Evolutionary conservation across 2,888 invertebrate species (phyloP), one percentile per base, ranked within the genome.

Genomic region (Eucriotettix oculatus): DNA sequence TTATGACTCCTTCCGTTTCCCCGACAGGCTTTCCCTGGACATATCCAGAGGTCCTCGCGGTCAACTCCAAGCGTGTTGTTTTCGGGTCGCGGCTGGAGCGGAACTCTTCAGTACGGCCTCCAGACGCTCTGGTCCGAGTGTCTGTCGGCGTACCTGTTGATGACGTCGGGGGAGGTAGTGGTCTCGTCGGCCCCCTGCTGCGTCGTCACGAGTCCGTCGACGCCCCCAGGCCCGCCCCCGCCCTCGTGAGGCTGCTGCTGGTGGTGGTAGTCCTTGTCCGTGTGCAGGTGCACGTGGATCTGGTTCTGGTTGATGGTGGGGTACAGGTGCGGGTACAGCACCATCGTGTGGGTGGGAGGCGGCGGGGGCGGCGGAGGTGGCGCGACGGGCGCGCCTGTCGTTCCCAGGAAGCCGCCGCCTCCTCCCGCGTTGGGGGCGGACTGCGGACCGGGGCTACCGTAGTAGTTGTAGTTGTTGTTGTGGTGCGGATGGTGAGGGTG

Each of bases 301-400:
- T 90, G 88, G 72, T 89, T 90, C 73, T 90, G 89, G 71, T 90
- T 90, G 59, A 90, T 88, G 40, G 89, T 89, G 53, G 89, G 88
- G 72, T 88, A 87, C 0, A 89, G 75, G 68, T 87, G 87, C 0
- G 89, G 89, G 68, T 81, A 83, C 0, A 89, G 79, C 17, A 90
- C 83, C 82, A 89, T 85, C 61, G 83, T 80, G 2, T 85, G 79
- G 1, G 80, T 75, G 0, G 84, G 78, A 66, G 79, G 80, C 56
- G 65, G 60, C 59, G 66, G 54, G 61, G 65, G 1, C 14, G 57
- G 44, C 16, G 59, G 59, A 9, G 60, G 42, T n/a, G 60, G 59
- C 9, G 61, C 44, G 7, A 54, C 40, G 40, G 52, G 54, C 9
- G 52, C 58, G 7, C 57, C 43, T 69, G 78, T 79, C 7, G 77